Base-by-base conservation (phyloP, 2,113 vertebrate genomes). In the Saccopteryx bilineata region DNA sequence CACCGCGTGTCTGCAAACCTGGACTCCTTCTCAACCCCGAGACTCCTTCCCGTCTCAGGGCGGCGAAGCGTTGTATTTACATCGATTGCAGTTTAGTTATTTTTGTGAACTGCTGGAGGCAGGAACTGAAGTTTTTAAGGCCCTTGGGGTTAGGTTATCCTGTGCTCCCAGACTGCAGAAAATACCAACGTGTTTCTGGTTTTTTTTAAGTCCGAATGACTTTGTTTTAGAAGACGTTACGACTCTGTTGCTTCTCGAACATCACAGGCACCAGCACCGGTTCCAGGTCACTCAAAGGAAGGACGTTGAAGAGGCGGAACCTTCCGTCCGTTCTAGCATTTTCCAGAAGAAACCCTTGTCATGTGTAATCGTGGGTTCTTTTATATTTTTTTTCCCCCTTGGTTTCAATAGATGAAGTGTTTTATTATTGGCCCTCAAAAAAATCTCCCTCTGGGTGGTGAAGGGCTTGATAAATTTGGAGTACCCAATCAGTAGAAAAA, bases 91-190 rank as follows among this genome's bases (percentile, higher is more conserved):
- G 99, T 98, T 98, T 98, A 98, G 98, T 98, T 98, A 98, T 98
- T 98, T 98, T 98, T 94, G 98, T 98, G 98, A 99, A 99, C 98
- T 99, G 98, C 98, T 98, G 98, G 98, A 98, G 98, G 98, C 98
- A 98, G 99, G 99, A 99, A 98, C 98, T 98, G 98, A 98, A 98
- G 98, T 98, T 98, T 97, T 99, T 99, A 99, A 99, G 99, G 98
- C 99, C 98, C 98, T 98, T 98, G 98, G 99, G 98, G 99, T 98
- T 39, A 39, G 39, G 39, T 99, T 98, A 98, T 97, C 98, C 98
- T 99, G 98, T 98, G 98, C 98, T 99, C 98, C 98, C 98, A 98
- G 97, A 98, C 98, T 98, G 98, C 98, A 98, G 96, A 98, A 98
- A 98, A 99, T 99, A 99, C 98, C 98, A 98, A 99, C 98, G 60